These are phyloP conservation scores for Pygocentrus nattereri DNA, from an alignment of 2,797 vertebrate species.

Conservation along the genomic window DNA sequence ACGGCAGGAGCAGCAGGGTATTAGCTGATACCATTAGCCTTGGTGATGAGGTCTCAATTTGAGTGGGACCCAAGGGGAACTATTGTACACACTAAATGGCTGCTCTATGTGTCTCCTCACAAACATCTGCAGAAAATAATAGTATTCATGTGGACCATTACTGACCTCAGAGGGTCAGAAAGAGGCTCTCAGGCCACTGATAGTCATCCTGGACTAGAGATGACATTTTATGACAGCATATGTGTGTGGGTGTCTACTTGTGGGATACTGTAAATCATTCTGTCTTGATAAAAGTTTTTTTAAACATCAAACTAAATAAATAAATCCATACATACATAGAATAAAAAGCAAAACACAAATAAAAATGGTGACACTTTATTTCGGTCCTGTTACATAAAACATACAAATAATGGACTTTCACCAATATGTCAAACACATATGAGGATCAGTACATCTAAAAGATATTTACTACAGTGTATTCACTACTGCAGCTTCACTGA, in stretches of 20 bases:
- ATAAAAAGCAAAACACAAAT: background rate
- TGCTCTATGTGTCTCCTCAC: slow-evolving; percentile 50
- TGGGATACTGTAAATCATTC: background rate
- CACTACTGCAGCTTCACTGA: too few relatives aligned
- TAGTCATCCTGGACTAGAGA: slow-evolving; percentile 1
- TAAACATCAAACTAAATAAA: background rate
- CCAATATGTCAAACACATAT: too few relatives aligned
- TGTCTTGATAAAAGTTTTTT: background rate
- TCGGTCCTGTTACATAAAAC: too few relatives aligned
- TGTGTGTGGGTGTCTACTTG: background rate
- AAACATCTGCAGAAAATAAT: slow-evolving; percentile 29
- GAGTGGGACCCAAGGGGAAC: slow-evolving; percentile 26
- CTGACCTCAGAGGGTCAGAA: background rate
- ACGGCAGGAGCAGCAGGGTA: slow-evolving; percentile 47
- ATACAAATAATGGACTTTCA: too few relatives aligned
- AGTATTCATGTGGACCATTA: slow-evolving; percentile 1
- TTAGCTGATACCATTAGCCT: slow-evolving; percentile 55
- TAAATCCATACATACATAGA: too few relatives aligned
- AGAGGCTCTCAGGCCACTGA: background rate
- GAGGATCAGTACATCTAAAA: too few relatives aligned
- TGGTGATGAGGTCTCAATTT: slow-evolving; percentile 65
- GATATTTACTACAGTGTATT: too few relatives aligned
- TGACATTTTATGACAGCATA: background rate
- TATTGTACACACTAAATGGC: slow-evolving; percentile 40
- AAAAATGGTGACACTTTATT: too few relatives aligned